Percentiles rank a stretch among this genome's conserved stretches.
Conservation (phyloP, 2,888 invertebrate species). For the Apotomis betuletana region DNA sequence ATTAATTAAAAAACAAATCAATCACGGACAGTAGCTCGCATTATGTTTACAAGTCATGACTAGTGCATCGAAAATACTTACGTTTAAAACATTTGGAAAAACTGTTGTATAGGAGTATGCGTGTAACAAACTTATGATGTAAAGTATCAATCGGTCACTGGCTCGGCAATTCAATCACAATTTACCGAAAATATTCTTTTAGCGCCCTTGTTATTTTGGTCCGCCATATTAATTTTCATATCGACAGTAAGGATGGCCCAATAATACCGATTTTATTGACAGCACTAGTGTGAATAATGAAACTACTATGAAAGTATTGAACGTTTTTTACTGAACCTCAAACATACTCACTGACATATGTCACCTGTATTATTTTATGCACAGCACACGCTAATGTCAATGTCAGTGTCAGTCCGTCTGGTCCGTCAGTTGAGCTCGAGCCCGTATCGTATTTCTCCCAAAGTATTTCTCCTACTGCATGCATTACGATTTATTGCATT, state of each 20-base stretch:
- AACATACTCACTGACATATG: not conserved
- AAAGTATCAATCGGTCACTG: slow-evolving; percentile 54
- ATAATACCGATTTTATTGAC: slow-evolving; percentile 35
- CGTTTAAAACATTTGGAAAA: slow-evolving; percentile 53
- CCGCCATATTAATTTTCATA: slow-evolving; percentile 74
- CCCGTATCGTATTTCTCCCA: too few relatives aligned
- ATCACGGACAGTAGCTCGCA: slow-evolving; percentile 24
- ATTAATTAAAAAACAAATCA: slow-evolving; percentile 38
- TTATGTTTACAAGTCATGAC: slow-evolving; percentile 42
- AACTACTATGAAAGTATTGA: not conserved
- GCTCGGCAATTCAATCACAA: slow-evolving; percentile 55
- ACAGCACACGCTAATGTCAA: not conserved
- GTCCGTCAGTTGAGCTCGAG: too few relatives aligned
- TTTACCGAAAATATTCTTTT: slow-evolving; percentile 73
- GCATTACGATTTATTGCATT: too few relatives aligned
- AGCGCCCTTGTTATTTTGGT: slow-evolving; percentile 83
- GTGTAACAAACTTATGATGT: slow-evolving; percentile 49
- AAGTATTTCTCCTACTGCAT: not conserved
- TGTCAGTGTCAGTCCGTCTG: too few relatives aligned
- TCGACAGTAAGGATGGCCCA: slow-evolving; percentile 43
- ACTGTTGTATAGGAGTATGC: slow-evolving; percentile 44
- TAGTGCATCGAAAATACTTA: slow-evolving; percentile 36
- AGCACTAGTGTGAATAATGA: not conserved
- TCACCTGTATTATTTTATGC: not conserved
- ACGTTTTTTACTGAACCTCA: slow-evolving; percentile 19